Conservation (phyloP, 92 coral and sea anemone species). For the Metridium senile region DNA sequence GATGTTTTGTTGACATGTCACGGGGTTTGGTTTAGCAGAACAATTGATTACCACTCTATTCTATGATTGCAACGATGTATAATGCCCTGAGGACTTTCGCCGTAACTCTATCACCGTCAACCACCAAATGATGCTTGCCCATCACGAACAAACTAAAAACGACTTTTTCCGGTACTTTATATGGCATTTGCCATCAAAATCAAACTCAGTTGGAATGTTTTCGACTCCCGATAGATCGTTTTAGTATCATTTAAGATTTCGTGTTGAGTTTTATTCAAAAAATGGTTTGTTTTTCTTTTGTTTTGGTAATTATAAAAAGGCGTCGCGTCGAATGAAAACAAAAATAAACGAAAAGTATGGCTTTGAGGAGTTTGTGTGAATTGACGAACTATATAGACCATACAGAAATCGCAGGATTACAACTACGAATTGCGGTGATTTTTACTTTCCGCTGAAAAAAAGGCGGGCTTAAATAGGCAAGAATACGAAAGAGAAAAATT, state of each 20-base stretch:
- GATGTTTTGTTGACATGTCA: background rate
- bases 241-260: background rate
- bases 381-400: background rate
- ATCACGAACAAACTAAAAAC: background rate
- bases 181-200: background rate
- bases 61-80: background rate
- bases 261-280: background rate
- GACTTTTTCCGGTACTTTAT: background rate
- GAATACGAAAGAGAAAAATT: too few species aligned
- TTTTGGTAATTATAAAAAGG: background rate
- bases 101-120: background rate
- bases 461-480: too few species aligned
- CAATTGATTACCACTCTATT: background rate
- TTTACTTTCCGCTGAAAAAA: too few species aligned
- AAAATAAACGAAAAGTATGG: background rate
- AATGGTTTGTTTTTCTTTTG: background rate
- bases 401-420: too few species aligned
- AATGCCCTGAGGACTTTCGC: conserved; percentile 2
- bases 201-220: background rate
- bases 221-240: background rate
- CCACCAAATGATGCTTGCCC: background rate
- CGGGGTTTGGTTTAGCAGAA: background rate
- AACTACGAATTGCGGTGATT: too few species aligned
- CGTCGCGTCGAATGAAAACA: background rate
- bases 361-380: background rate